Evolutionary conservation across 2,113 vertebrate species (phyloP).

Genomic region (Rana temporaria): DNA sequence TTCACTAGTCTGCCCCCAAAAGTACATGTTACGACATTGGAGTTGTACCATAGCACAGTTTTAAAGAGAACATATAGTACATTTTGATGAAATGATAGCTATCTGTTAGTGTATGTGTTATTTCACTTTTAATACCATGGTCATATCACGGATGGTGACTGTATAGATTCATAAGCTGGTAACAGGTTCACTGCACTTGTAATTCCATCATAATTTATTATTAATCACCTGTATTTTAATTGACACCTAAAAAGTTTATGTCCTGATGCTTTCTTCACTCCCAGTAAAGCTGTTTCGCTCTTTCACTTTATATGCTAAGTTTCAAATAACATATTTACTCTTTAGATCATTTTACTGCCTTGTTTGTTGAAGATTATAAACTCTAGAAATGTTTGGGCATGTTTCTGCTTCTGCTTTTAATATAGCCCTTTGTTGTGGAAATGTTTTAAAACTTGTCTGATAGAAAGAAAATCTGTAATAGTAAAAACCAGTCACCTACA

Average conservation of each 20-base stretch:
- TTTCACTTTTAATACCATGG: neutral
- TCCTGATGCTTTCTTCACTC: conserved; percentile 11
- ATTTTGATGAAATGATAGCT: conserved; percentile 13
- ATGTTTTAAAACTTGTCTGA: neutral
- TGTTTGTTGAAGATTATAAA: neutral
- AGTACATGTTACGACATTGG: conserved; percentile 60
- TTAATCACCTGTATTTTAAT: conserved; percentile 56
- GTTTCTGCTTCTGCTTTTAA: neutral
- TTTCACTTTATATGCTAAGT: neutral
- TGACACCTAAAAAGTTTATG: conserved; percentile 46
- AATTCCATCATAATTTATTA: conserved; percentile 55
- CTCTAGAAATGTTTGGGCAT: neutral
- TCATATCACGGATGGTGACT: conserved; percentile 48
- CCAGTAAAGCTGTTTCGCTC: neutral
- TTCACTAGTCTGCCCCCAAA: conserved; percentile 68
- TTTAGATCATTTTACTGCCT: conserved; percentile 1
- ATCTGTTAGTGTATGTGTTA: neutral
- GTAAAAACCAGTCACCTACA: no score
- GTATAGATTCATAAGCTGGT: conserved; percentile 26
- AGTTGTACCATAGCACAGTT: neutral
- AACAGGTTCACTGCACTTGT: neutral
- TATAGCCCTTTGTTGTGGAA: neutral
- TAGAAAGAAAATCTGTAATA: no score
- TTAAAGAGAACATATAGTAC: conserved; percentile 3
- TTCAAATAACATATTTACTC: conserved; percentile 28